Percentiles rank a stretch among this genome's conserved stretches.
Evolutionary conservation across 2,113 vertebrate species (phyloP).

Genomic region (Sylvia atricapilla): DNA sequence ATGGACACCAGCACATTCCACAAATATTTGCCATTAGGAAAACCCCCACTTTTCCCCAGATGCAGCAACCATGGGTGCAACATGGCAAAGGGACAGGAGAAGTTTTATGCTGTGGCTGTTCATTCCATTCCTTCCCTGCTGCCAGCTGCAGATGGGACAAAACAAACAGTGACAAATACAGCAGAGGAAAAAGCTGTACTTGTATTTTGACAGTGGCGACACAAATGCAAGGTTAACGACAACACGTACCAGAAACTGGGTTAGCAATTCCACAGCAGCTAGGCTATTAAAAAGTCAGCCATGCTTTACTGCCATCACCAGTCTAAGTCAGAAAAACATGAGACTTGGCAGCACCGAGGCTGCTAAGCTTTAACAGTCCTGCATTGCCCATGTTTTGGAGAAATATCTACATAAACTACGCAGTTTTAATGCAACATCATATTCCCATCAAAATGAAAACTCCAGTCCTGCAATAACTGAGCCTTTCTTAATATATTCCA

Average conservation of each 20-base stretch:
- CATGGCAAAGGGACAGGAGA: not conserved
- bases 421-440: not conserved
- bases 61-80: not conserved
- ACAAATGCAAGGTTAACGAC: not conserved
- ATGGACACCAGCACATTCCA: not conserved
- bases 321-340: not conserved
- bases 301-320: constrained; percentile 2
- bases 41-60: not conserved
- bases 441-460: not conserved
- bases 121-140: not conserved
- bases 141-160: not conserved
- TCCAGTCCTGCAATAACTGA: not conserved
- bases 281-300: not conserved
- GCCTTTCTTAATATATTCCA: constrained; percentile 1
- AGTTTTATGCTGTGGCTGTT: not conserved
- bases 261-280: not conserved
- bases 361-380: not conserved
- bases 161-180: accelerated
- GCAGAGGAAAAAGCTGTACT: not conserved
- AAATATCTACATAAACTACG: not conserved
- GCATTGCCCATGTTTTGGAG: not conserved
- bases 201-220: not conserved
- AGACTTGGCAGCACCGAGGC: not conserved
- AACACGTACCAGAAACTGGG: not conserved
- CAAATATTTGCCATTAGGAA: not conserved